Conservation (phyloP, 23 tunicate species). For the Botrylloides violaceus region DNA sequence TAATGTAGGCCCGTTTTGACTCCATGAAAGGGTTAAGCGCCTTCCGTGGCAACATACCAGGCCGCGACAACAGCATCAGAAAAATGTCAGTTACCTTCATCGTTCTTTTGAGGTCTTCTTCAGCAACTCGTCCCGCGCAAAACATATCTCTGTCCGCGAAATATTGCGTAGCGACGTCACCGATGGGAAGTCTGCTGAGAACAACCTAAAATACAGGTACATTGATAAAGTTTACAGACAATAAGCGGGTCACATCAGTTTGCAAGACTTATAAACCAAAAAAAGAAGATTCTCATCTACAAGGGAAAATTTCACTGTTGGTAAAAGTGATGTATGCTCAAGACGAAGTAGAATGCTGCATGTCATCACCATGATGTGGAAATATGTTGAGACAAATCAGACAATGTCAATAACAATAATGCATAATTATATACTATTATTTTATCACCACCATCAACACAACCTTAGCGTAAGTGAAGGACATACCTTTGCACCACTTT, state of each 20-base stretch:
- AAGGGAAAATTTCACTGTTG: no score
- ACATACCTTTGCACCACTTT: constrained; percentile 86
- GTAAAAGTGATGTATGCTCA: no score
- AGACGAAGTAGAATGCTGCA: no score
- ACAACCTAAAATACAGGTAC: constrained; percentile 55
- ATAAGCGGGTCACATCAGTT: no score
- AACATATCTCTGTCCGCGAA: constrained; percentile 99
- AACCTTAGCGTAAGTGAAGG: no score
- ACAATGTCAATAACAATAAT: no score
- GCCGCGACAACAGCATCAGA: not conserved
- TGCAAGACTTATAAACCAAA: not conserved
- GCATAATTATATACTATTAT: no score
- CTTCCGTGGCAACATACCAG: constrained; percentile 19
- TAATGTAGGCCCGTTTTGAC: constrained; percentile 21
- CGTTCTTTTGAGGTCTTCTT: constrained; percentile 87
- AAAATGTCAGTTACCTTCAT: constrained; percentile 68
- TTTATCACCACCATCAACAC: no score
- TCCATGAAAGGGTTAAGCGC: not conserved
- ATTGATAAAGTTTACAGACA: not conserved
- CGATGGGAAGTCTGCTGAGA: constrained; percentile 86
- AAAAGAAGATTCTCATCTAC: no score
- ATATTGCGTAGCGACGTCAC: constrained; percentile 98
- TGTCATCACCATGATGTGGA: no score
- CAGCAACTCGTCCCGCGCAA: constrained; percentile 96
- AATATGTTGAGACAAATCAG: no score